A percentile compares a stretch with the other conserved stretches of the same genome.
Conservation (phyloP, 1,140 invertebrate species). For the Drosophila rufa region DNA sequence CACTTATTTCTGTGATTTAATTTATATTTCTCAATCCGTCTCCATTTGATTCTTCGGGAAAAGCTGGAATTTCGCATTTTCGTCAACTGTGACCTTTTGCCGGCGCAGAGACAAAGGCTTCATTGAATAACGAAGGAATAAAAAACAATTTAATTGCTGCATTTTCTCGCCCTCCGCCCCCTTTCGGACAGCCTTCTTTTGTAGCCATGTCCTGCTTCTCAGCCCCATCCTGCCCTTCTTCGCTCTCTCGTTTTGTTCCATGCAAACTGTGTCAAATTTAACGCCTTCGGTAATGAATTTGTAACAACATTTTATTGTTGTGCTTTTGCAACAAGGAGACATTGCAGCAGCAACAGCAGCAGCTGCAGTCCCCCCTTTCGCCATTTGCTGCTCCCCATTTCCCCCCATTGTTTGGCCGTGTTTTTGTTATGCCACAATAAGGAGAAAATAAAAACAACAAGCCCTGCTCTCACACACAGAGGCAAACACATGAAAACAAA, state of each 20-base stretch:
- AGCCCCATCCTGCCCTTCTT: neutral
- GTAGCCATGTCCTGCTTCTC: constrained; percentile 51
- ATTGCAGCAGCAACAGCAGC: constrained; percentile 24
- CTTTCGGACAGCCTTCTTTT: constrained; percentile 37
- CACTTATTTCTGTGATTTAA: neutral
- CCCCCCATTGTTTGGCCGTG: constrained; percentile 41
- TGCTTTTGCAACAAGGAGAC: constrained; percentile 59
- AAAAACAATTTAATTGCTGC: constrained; percentile 41
- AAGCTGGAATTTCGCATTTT: neutral
- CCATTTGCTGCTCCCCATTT: constrained; percentile 9
- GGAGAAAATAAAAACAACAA: constrained; percentile 58
- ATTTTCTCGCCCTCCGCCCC: constrained; percentile 18
- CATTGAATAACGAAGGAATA: constrained; percentile 23
- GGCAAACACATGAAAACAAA: constrained; percentile 70
- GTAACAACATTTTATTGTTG: constrained; percentile 84
- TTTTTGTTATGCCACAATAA: constrained; percentile 79
- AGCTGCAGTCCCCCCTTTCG: constrained; percentile 22
- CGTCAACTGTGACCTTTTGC: constrained; percentile 2
- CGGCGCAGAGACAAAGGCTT: constrained; percentile 6
- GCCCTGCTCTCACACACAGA: constrained; percentile 30
- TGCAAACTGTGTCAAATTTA: constrained; percentile 83
- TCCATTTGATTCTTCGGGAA: constrained; percentile 10
- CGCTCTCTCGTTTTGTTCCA: constrained; percentile 27
- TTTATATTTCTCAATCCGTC: neutral
- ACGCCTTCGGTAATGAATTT: constrained; percentile 84